Conservation (phyloP, 2,797 vertebrate species). For the Rhynchonycteris naso region DNA sequence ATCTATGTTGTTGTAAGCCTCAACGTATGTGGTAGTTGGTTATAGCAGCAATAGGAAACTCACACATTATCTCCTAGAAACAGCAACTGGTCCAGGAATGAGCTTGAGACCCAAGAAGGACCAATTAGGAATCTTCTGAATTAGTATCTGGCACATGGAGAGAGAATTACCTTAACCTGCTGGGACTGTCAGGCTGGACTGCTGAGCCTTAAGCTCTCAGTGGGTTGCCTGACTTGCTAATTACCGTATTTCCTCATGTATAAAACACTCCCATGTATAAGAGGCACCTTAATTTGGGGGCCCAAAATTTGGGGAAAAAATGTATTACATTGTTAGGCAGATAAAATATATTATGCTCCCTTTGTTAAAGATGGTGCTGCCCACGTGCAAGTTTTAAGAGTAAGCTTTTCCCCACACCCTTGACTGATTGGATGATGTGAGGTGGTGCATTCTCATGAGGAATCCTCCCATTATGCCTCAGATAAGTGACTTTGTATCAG, state of each 20-base stretch:
- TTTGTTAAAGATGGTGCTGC: no score
- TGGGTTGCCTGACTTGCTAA: background rate
- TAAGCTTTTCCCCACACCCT: no score
- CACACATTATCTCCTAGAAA: background rate
- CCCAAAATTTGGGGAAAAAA: no score
- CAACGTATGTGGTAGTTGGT: background rate
- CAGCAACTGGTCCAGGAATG: background rate
- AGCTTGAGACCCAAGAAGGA: background rate
- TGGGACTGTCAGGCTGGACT: background rate
- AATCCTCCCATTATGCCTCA: no score
- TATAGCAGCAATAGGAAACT: background rate
- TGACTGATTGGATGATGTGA: no score
- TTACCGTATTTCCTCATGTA: background rate
- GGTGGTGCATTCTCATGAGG: no score
- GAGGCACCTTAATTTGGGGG: no score
- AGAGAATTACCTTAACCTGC: background rate
- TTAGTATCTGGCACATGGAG: background rate
- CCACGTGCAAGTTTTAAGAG: no score
- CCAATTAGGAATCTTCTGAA: background rate
- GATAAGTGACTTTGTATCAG: no score
- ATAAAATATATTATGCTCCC: no score
- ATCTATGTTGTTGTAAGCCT: background rate
- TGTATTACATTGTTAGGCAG: no score
- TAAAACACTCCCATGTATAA: no score
- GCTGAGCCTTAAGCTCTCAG: background rate